Base-by-base conservation (phyloP, 2,797 vertebrate genomes). In the Halcyon chelicuti region DNA sequence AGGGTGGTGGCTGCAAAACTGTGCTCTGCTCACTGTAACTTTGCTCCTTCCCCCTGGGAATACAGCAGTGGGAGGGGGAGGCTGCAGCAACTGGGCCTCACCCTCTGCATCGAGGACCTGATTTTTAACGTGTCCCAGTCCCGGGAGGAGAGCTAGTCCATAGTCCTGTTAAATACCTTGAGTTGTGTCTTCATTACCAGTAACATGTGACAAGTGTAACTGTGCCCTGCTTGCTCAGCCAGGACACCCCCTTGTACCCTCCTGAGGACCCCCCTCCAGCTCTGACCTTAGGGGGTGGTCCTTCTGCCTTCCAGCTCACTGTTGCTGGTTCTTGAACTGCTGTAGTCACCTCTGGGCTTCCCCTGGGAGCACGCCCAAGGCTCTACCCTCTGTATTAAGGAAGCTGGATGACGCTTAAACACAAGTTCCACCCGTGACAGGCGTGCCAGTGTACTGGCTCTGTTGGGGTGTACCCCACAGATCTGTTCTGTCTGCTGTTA, bases 101-200 rank as follows among this genome's bases (percentile, higher is more conserved):
- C 0, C 21, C 13, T 21, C 0, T 0, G 1, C 2, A 7, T 5
- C 9, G 39, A 28, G 19, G 40, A 5, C 31, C 39, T 72, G 70
- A n/a, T 21, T 46, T 40, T 9, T 73, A 17, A 12, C 3, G 8
- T 68, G 40, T 26, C 28, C 70, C 55, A 21, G 21, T 8, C 35
- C 58, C 15, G 62, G 14, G 11, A 14, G 51, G 61, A 46, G 26
- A 39, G 35, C 46, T 22, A 13, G 16, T 60, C 51, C 5, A 0
- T 22, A 2, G 8, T 58, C 22, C 1, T 3, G 3, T 4, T 15
- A 33, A 78, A 35, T 19, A 7, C 9, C 11, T 33, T 15, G 13
- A 15, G 5, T 3, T 55, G n/a, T 49, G 14, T 39, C 52, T 47
- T 40, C 11, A 8, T 10, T 40, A 35, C 17, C 15, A 21, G 5